A percentile compares a stretch with the other conserved stretches of the same genome.
Conservation (phyloP, 2,888 invertebrate species). For the Chaetoderma sp. region DNA sequence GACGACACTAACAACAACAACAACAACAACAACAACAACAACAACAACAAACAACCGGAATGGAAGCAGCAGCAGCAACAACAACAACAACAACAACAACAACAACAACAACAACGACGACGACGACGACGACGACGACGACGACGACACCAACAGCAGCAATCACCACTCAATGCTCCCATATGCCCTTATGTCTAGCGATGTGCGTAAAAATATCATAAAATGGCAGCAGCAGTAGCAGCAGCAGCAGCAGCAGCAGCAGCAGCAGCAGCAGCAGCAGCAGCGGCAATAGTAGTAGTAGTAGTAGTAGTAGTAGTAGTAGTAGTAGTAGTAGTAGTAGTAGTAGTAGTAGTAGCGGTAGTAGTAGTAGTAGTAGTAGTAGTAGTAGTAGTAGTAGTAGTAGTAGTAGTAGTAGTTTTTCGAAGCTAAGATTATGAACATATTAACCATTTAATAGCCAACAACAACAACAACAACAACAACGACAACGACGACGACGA, state of each 20-base stretch:
- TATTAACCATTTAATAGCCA: too few relatives aligned
- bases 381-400: too few relatives aligned
- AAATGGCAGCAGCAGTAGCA: neutral
- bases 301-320: neutral
- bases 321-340: neutral
- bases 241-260: neutral
- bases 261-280: neutral
- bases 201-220: neutral
- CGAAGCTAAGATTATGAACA: too few relatives aligned
- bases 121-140: neutral
- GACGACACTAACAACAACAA: too few relatives aligned
- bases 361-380: neutral
- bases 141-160: too few relatives aligned
- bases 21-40: too few relatives aligned
- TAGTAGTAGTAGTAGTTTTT: too few relatives aligned
- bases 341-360: neutral
- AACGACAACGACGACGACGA: too few relatives aligned
- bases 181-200: too few relatives aligned
- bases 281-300: neutral
- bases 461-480: too few relatives aligned
- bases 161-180: too few relatives aligned
- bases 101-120: neutral
- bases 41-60: neutral
- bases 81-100: too few relatives aligned
- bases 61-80: neutral